Base-by-base conservation (phyloP, 2,888 invertebrate genomes). In the Hetaerina titia region DNA sequence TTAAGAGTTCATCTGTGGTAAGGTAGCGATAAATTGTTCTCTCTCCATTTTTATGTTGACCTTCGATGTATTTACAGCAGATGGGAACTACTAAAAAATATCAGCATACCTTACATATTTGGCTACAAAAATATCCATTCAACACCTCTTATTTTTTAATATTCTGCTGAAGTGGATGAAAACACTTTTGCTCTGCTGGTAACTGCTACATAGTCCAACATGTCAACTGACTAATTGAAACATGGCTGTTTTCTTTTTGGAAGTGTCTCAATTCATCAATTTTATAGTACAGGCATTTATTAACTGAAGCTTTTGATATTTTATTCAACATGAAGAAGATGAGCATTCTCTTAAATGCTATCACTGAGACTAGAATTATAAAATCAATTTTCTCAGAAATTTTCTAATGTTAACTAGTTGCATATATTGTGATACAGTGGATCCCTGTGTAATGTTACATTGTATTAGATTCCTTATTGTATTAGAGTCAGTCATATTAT, bases 21-120 rank as follows among this genome's bases (percentile, higher is more conserved):
- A 88, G 31, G 94, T 25, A 87, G 92, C 64, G n/a, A 69, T 60
- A 90, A 90, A 90, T 8, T 90, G n/a, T 31, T 57, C 56, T 63
- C 22, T 56, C 19, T 19, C 17, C 45, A 56, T 31, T 63, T 60
- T 90, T 17, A 2, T 63, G 31, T 15, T 31, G 58, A 90, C 8
- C 9, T 90, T 1, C 22, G 81, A 22, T 81, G 81, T 81, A 81
- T 31, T 25, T 81, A 25, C 15, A 81, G 31, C 81, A 13, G 2
- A 9, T 13, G 31, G 81, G 81, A 81, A 15, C 81, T 60, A 31
- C 31, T 31, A 25, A 81, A 81, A 11, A 31, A 31, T 9, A 31
- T 81, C 9, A 31, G 13, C 81, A 22, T 69, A 11, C 31, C 13
- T 31, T 81, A 31, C n/a, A n/a, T 31, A 22, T 81, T 2, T 11